Percentiles rank a stretch among this genome's conserved stretches.
Conservation (phyloP, 2,888 invertebrate species). For the Melangyna quadrimaculata region DNA sequence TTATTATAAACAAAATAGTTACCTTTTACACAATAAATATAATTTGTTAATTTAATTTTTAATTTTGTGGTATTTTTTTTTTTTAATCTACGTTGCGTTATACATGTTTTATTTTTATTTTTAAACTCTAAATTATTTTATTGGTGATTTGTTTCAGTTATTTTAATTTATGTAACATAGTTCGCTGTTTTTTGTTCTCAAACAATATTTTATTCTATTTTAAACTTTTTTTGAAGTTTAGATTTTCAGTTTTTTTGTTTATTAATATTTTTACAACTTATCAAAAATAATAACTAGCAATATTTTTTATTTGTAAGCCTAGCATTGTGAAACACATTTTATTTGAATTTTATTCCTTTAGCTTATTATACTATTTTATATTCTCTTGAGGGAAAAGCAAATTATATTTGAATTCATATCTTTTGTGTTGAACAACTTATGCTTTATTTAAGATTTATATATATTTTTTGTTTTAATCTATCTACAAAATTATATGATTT, state of each 20-base stretch:
- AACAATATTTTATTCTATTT: constrained; percentile 16
- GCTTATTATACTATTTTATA: neutral
- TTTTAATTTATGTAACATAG: constrained; percentile 46
- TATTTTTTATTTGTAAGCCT: constrained; percentile 1
- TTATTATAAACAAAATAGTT: constrained; percentile 59
- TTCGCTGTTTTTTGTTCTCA: constrained; percentile 59
- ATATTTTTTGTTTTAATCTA: constrained; percentile 3
- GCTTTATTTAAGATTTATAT: neutral
- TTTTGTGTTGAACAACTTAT: neutral
- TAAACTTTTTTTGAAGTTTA: constrained; percentile 6
- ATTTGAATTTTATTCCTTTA: constrained; percentile 13
- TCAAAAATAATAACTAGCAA: constrained; percentile 25
- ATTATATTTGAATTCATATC: neutral
- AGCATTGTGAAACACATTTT: constrained; percentile 22
- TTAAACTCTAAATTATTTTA: constrained; percentile 21
- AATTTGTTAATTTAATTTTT: neutral
- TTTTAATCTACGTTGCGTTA: constrained; percentile 14
- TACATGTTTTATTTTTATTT: neutral
- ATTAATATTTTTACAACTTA: constrained; percentile 37
- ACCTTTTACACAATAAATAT: constrained; percentile 21
- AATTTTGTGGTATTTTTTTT: constrained; percentile 16
- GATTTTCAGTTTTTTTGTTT: constrained; percentile 32
- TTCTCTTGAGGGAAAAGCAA: neutral
- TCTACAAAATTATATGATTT: constrained; percentile 57
- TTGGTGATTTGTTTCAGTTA: constrained; percentile 34